Evolutionary conservation across 2,113 vertebrate species (phyloP).

Genomic region (Perca schrenkii): DNA sequence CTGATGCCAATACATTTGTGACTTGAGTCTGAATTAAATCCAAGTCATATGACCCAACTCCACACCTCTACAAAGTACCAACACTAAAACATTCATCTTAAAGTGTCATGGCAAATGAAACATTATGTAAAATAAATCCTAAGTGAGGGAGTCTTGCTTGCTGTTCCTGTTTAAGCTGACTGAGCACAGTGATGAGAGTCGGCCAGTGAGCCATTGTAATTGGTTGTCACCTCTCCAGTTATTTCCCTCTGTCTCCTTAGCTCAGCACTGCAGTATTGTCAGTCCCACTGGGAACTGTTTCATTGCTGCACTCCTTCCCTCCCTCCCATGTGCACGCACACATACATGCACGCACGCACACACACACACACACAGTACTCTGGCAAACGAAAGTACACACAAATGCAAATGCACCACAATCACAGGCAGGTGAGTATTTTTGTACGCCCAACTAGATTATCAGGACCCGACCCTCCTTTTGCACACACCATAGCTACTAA

Average conservation of each 20-base stretch:
- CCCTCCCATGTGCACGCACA: constrained; percentile 21
- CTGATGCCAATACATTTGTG: not conserved
- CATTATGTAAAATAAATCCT: constrained; percentile 27
- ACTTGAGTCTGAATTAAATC: not conserved
- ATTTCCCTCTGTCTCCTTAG: constrained; percentile 63
- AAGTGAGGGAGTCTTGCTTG: not conserved
- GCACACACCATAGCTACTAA: constrained; percentile 24
- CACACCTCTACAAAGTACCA: not conserved
- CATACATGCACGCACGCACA: not conserved
- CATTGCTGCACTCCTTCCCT: constrained; percentile 56
- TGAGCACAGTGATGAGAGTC: constrained; percentile 66
- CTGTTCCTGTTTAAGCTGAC: constrained; percentile 65
- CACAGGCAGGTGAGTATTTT: constrained; percentile 33
- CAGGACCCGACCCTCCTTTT: constrained; percentile 10
- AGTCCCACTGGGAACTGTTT: constrained; percentile 68
- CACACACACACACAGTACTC: constrained; percentile 2
- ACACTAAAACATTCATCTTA: not conserved
- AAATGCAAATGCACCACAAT: not conserved
- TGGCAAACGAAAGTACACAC: constrained; percentile 33
- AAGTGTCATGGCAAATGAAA: constrained; percentile 20
- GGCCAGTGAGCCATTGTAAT: constrained; percentile 62
- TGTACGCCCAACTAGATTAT: constrained; percentile 24
- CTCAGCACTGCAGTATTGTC: constrained; percentile 70
- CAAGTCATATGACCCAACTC: not conserved
- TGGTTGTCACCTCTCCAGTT: constrained; percentile 62